Base-by-base conservation (phyloP, 2,113 vertebrate species). In the Microtus montanus region DNA sequence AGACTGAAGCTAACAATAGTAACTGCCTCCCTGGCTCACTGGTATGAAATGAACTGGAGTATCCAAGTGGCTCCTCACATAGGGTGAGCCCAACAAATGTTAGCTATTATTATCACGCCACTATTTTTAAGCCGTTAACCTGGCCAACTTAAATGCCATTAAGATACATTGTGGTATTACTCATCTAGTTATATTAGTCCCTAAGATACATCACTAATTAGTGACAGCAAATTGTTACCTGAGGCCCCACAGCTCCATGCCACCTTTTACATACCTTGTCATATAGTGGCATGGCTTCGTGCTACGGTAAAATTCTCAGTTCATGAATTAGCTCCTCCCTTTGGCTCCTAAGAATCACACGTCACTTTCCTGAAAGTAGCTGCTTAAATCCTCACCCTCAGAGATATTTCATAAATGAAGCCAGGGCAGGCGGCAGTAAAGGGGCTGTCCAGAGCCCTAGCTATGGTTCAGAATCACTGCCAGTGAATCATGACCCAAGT, bases 141-240 rank as follows among this genome's bases (percentile, higher is more conserved):
- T 66, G 58, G 22, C 91, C 49, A 95, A 79, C 7, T 90, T 91
- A 88, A 80, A 89, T 79, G n/a, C 11, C 41, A 91, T 89, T 95
- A 95, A 95, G 83, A 91, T 71, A 44, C 20, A 44, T 28, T 84
- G 30, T 86, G 89, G 82, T 85, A 20, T 64, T 71, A 71, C 52
- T 41, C n/a, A 93, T 58, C 52, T 91, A 24, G 68, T 92, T 94
- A 96, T 87, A 83, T 89, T 92, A 87, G 64, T 12, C 61, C 61
- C 82, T 52, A 94, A 95, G 88, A 64, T 87, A 7, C 49, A 47
- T 73, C 13, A 58, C 44, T 78, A 38, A 78, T 86, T 61, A 80
- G 85, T 77, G 28, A 19, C 30, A 85, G 49, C 5, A 70, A 74
- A 54, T 2, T 68, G n/a, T 80, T 90, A 61, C 8, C 52, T 80